Base-by-base conservation (phyloP, 1,140 invertebrate species). In the Orius laevigatus region DNA sequence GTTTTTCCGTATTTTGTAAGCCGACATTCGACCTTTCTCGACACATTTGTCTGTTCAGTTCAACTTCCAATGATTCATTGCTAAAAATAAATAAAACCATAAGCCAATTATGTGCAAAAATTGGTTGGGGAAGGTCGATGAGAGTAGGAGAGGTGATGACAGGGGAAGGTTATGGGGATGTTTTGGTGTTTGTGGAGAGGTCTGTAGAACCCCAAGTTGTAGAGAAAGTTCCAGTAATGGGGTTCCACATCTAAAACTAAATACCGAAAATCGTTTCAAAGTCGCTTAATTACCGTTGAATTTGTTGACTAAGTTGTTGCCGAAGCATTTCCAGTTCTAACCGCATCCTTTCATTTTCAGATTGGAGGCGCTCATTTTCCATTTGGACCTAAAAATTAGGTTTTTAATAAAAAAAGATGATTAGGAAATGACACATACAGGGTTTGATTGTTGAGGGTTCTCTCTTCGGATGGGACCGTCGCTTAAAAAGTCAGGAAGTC, bases 401-500 rank as follows among this genome's bases (percentile, higher is more conserved):
- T n/a, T n/a, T n/a, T n/a, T n/a, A n/a, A n/a, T 2, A 43, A 38
- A 38, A 38, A 3, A 16, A 38, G 11, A 38, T 12, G 15, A n/a
- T n/a, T 38, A 10, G 8, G 33, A n/a, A 34, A 34, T 34, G n/a
- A n/a, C n/a, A 38, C 36, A 38, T 16, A 43, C 20, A 25, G 19
- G 11, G 5, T 43, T 25, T 14, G 11, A 36, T 33, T 34, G 31
- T 45, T 34, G 35, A 14, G 47, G 14, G 43, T 56, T 52, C 49
- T 61, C 61, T 19, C 61, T 60, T 20, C 63, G 65, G 51, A 80
- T 78, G 10, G 78, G 76, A 9, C 77, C 77, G 60, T 82, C 79
- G 11, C 75, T 78, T 31, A 82, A 66, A 62, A 82, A 82, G 56
- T 82, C 79, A 12, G 79, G 78, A 43, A 81, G 64, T 60, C 75